Percentiles rank a stretch among this genome's conserved stretches.
Evolutionary conservation across 1,140 invertebrate genomes (phyloP).

Genomic region (Plutomurus gul): DNA sequence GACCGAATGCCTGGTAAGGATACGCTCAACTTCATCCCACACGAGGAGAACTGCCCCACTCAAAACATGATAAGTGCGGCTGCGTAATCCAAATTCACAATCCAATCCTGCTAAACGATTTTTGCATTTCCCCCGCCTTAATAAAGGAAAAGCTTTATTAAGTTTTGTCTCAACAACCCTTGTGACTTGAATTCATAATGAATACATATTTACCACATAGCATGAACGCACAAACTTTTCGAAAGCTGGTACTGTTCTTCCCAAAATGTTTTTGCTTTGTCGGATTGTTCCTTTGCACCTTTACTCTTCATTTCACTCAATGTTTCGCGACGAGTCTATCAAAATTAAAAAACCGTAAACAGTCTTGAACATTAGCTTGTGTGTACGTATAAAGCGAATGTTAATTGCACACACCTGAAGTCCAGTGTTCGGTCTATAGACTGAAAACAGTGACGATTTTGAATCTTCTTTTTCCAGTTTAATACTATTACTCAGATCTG

Average conservation of each 20-base stretch:
- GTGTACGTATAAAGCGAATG: background rate
- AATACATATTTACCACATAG: slow-evolving; percentile 82
- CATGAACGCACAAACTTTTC: slow-evolving; percentile 83
- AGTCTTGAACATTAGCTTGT: background rate
- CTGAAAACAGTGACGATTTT: slow-evolving; percentile 77
- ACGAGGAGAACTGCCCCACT: slow-evolving; percentile 93
- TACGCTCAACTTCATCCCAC: slow-evolving; percentile 89
- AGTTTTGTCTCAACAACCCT: too few species aligned
- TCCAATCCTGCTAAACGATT: slow-evolving; percentile 74
- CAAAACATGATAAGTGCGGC: slow-evolving; percentile 89
- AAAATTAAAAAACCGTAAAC: slow-evolving; percentile 57
- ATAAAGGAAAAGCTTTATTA: slow-evolving; percentile 42
- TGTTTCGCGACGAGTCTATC: slow-evolving; percentile 80
- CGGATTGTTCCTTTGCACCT: slow-evolving; percentile 77
- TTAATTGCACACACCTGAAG: slow-evolving; percentile 71
- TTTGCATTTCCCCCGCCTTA: slow-evolving; percentile 80
- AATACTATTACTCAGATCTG: too few species aligned
- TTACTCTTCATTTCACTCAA: slow-evolving; percentile 91
- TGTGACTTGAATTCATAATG: too few species aligned
- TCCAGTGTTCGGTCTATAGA: slow-evolving; percentile 78
- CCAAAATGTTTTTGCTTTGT: slow-evolving; percentile 83
- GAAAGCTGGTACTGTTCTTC: slow-evolving; percentile 85
- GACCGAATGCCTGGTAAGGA: slow-evolving; percentile 66
- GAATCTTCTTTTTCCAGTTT: slow-evolving; percentile 56
- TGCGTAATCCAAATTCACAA: slow-evolving; percentile 91